Evolutionary conservation across 2,113 vertebrate species (phyloP), one percentile per base, ranked within the genome.

Genomic region (Sisor rabdophorus): DNA sequence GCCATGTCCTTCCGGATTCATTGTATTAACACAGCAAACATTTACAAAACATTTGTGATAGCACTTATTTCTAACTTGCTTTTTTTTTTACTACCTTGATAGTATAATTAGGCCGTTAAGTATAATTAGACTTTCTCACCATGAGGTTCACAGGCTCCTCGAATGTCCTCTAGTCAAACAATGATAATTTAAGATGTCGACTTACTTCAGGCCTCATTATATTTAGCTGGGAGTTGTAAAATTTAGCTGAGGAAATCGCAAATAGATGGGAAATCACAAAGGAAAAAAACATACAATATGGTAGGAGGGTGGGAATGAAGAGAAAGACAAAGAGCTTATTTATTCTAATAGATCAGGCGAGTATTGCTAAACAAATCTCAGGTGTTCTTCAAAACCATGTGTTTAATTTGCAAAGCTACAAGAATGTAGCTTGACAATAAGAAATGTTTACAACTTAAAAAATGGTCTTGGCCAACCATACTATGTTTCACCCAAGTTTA

Each of bases 71-170:
- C n/a, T 44, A 75, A 67, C 7, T 40, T 22, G 32, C 44, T 71
- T 60, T 9, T 22, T 9, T 22, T 55, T 63, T 28, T 15, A 64
- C 52, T 71, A 22, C n/a, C 15, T 53, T 17, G 47, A 7, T 63
- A 19, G 44, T 48, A 12, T 63, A 52, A 58, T 73, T 56, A 60
- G 44, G n/a, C 47, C 64, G 67, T 32, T 5, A n/a, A 69, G 59
- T 24, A 61, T 40, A 32, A 19, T 68, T 6, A 71, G 56, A 79
- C 48, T 20, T 54, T 68, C 59, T 24, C 22, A 67, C 30, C 32
- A 53, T 69, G 74, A 65, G 44, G 78, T 87, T 90, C 86, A 86
- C 88, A 88, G 76, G 84, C 40, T 86, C 59, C 84, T 89, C 80
- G 79, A 86, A 84, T 88, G 77, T 83, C 84, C 47, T 75, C 74